phyloP scores from a whole-genome alignment of 2,113 vertebrate genomes.

The Columbina picui region DNA sequence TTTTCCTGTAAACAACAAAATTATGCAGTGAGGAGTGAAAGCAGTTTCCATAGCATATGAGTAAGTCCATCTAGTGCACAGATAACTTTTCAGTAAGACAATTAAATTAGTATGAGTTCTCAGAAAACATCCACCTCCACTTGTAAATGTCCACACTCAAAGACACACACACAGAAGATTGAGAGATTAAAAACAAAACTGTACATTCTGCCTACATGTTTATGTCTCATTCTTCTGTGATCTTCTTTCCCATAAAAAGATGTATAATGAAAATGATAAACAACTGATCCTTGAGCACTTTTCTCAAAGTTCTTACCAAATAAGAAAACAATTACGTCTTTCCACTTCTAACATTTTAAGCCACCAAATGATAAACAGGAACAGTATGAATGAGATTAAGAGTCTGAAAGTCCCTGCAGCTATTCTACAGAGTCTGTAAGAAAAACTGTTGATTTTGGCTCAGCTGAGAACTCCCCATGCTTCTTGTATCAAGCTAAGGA shows the following conservation, averaged over 20 bases:
- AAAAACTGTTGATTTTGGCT: slow-evolving; percentile 36
- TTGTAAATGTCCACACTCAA: neutral
- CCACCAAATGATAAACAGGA: neutral
- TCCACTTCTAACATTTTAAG: neutral
- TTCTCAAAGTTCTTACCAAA: neutral
- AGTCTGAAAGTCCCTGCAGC: slow-evolving; percentile 7
- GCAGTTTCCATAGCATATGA: neutral
- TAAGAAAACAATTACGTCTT: neutral
- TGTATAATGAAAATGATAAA: neutral
- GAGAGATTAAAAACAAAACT: neutral
- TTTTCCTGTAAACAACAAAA: neutral
- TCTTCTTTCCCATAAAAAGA: neutral
- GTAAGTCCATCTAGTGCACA: neutral
- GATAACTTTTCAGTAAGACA: neutral
- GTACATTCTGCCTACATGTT: neutral
- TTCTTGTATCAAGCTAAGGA: slow-evolving; percentile 33
- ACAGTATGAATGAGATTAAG: neutral
- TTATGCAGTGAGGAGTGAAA: neutral
- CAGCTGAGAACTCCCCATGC: neutral
- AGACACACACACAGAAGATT: neutral
- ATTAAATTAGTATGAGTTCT: neutral
- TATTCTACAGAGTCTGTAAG: neutral
- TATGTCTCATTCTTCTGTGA: neutral
- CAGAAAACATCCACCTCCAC: neutral
- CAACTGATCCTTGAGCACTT: neutral